Conservation (phyloP, 2,888 invertebrate species). For the Corythucha ciliata region DNA sequence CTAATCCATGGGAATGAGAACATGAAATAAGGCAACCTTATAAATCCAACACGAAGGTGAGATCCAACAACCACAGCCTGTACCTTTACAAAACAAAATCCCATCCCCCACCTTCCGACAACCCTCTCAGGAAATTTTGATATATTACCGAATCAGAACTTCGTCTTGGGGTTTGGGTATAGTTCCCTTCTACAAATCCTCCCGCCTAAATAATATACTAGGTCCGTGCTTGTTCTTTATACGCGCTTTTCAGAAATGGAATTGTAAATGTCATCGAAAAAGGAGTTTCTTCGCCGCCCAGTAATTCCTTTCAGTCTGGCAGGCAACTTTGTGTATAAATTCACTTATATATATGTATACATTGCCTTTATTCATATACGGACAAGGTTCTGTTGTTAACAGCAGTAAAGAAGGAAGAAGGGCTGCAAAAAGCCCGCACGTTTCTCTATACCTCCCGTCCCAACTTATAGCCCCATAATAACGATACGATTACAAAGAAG, state of each 20-base stretch:
- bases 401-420: no score
- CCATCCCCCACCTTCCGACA: neutral
- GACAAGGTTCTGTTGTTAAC: no score
- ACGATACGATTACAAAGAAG: no score
- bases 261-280: conserved; percentile 19
- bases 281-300: no score
- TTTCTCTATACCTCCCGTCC: no score
- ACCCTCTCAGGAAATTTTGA: conserved; percentile 16
- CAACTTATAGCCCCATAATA: no score
- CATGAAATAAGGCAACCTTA: conserved; percentile 15
- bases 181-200: no score
- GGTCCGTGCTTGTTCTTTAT: neutral
- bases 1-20: conserved; percentile 18
- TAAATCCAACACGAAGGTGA: conserved; percentile 14
- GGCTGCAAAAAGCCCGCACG: no score
- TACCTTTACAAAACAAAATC: conserved; percentile 4
- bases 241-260: conserved; percentile 17
- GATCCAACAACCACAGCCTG: conserved; percentile 4
- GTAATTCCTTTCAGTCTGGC: no score
- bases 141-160: conserved; percentile 15
- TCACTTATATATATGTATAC: no score
- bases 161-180: neutral
- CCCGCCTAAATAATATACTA: conserved; percentile 16
- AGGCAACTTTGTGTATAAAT: no score
- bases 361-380: no score